Conservation (phyloP, 2,797 vertebrate genomes). For the Tarsius wallacei region DNA sequence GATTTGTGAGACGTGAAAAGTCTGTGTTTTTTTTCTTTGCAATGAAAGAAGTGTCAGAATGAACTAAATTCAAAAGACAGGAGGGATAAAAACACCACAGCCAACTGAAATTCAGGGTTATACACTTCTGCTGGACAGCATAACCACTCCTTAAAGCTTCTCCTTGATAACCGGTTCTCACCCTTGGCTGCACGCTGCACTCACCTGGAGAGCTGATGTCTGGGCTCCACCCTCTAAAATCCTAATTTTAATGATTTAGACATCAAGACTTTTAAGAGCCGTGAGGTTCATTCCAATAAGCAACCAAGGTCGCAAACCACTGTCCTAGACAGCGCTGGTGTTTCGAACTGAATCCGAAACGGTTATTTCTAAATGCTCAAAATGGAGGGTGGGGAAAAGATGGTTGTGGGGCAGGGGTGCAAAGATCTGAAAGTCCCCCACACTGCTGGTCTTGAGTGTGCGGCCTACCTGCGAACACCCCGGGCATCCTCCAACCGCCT, state of each 20-base stretch:
- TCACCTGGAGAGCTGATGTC: not conserved
- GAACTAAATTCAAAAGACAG: conserved; percentile 53
- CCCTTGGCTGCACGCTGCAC: not conserved
- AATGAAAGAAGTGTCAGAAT: not conserved
- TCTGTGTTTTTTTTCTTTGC: not conserved
- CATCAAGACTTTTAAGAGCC: not conserved
- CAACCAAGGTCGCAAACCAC: not conserved
- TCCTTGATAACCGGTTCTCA: not conserved
- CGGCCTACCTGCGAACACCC: not conserved
- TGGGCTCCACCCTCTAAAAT: not conserved
- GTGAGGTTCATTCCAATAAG: not conserved
- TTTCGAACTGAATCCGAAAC: not conserved
- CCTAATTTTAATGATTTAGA: not conserved
- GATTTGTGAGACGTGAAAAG: not conserved
- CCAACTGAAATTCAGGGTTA: not conserved
- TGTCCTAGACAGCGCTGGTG: not conserved
- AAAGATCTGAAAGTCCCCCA: not conserved
- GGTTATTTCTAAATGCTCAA: not conserved
- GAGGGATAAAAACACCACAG: conserved; percentile 1
- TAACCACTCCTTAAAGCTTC: not conserved
- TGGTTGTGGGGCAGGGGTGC: not conserved
- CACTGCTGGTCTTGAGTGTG: not conserved
- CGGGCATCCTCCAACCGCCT: not conserved
- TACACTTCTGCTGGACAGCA: not conserved
- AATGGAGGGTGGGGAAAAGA: conserved; percentile 56